Percentiles rank a stretch among this genome's conserved stretches.
These are phyloP conservation scores for Tribolium freemani DNA, from an alignment of 2,888 invertebrate genomes.

Conservation along the genomic window DNA sequence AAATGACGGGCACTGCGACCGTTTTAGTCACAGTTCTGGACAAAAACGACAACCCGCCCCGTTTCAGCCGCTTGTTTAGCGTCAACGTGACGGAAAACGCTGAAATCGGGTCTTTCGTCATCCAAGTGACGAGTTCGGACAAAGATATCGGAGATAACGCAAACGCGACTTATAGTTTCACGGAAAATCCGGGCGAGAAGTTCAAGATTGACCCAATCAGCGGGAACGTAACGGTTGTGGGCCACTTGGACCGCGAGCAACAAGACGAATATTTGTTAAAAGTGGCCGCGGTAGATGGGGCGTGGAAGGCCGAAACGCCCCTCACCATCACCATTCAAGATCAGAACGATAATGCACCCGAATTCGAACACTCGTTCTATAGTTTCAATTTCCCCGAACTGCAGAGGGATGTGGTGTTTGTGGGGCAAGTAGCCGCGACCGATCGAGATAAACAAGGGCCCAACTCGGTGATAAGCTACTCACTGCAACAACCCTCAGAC, in stretches of 20 bases:
- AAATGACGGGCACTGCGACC: constrained; percentile 85
- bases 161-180: constrained; percentile 93
- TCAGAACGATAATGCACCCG: constrained; percentile 95
- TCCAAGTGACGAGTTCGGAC: constrained; percentile 92
- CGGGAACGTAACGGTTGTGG: constrained; percentile 93
- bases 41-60: constrained; percentile 96
- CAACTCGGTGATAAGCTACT: constrained; percentile 92
- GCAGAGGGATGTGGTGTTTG: constrained; percentile 82
- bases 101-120: constrained; percentile 92
- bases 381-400: constrained; percentile 91
- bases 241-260: constrained; percentile 89
- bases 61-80: constrained; percentile 91
- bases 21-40: constrained; percentile 86
- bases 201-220: constrained; percentile 91
- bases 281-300: constrained; percentile 89
- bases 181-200: constrained; percentile 91
- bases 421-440: constrained; percentile 90
- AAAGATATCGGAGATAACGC: constrained; percentile 89
- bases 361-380: constrained; percentile 89
- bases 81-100: constrained; percentile 97
- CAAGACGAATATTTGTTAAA: constrained; percentile 92
- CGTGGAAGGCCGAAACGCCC: constrained; percentile 92
- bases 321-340: constrained; percentile 94
- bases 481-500: constrained; percentile 89
- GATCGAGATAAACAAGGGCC: constrained; percentile 94